Evolutionary conservation across 2,113 vertebrate species (phyloP).

Genomic region (Poeciliopsis prolifica): DNA sequence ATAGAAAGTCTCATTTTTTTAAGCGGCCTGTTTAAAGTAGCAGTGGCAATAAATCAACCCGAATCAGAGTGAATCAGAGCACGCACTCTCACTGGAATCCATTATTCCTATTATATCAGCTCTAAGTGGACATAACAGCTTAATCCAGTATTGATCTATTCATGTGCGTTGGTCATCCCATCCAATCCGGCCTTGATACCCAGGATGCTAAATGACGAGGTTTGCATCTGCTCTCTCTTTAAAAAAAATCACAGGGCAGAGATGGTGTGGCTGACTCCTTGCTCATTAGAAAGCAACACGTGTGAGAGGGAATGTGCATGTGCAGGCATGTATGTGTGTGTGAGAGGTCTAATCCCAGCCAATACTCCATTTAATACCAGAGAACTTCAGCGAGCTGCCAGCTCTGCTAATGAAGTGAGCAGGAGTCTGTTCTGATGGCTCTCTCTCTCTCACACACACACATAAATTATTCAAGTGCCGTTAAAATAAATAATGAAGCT

Average conservation of each 20-base stretch:
- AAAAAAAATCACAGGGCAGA: slow-evolving; percentile 52
- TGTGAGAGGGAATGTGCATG: slow-evolving; percentile 13
- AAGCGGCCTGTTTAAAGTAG: slow-evolving; percentile 71
- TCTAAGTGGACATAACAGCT: slow-evolving; percentile 74
- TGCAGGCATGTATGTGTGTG: slow-evolving; percentile 8
- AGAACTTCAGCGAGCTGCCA: slow-evolving; percentile 63
- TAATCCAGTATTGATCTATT: slow-evolving; percentile 71
- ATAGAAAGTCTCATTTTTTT: slow-evolving; percentile 81
- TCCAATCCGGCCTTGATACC: slow-evolving; percentile 39
- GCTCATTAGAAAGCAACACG: slow-evolving; percentile 58
- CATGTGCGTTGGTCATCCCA: slow-evolving; percentile 47
- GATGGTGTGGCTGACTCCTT: slow-evolving; percentile 24
- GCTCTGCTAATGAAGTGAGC: slow-evolving; percentile 72
- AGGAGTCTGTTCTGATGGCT: slow-evolving; percentile 69
- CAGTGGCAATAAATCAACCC: slow-evolving; percentile 75
- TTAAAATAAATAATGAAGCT: slow-evolving; percentile 78
- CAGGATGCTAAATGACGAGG: slow-evolving; percentile 20
- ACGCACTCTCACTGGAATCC: slow-evolving; percentile 55
- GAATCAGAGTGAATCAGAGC: slow-evolving; percentile 49
- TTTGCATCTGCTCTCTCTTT: slow-evolving; percentile 37
- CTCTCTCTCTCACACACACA: slow-evolving; percentile 53
- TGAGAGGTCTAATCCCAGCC: slow-evolving; percentile 66
- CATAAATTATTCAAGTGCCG: slow-evolving; percentile 78
- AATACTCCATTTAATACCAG: slow-evolving; percentile 68
- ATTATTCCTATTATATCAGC: slow-evolving; percentile 71